Evolutionary conservation across 2,888 invertebrate species (phyloP).

Genomic region (Choreutis nemorana): DNA sequence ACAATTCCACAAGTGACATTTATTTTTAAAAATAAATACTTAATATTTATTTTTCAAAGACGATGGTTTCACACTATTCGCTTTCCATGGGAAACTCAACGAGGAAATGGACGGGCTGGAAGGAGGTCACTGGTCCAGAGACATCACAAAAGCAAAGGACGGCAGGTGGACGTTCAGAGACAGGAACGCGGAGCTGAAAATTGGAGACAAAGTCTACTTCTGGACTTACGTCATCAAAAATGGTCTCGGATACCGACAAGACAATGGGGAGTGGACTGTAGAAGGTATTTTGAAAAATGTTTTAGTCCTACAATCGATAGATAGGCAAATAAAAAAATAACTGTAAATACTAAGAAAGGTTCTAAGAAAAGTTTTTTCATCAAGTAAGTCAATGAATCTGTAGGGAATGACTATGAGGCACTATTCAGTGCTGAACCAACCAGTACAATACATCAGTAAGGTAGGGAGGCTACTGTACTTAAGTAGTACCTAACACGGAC

Average conservation of each 20-base stretch:
- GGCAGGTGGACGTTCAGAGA: conserved; percentile 76
- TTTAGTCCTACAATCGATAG: too few relatives aligned
- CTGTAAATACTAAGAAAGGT: too few relatives aligned
- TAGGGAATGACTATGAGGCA: too few relatives aligned
- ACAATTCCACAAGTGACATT: too few relatives aligned
- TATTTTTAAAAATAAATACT: background rate
- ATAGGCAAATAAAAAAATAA: too few relatives aligned
- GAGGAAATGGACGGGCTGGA: conserved; percentile 75
- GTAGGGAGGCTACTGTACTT: too few relatives aligned
- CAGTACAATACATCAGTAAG: too few relatives aligned
- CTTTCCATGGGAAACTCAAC: conserved; percentile 77
- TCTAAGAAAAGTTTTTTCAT: too few relatives aligned
- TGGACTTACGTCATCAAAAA: conserved; percentile 78
- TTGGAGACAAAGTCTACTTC: conserved; percentile 75
- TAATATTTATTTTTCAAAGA: conserved; percentile 32
- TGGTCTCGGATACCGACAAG: conserved; percentile 74
- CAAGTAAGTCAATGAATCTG: too few relatives aligned
- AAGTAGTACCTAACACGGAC: too few relatives aligned
- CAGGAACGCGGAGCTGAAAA: conserved; percentile 60
- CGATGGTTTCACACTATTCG: conserved; percentile 70
- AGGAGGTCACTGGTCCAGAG: conserved; percentile 71
- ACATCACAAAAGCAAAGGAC: conserved; percentile 67
- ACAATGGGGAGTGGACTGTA: conserved; percentile 67
- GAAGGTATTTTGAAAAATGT: too few relatives aligned
- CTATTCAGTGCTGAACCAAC: too few relatives aligned